Percentiles rank a stretch among this genome's conserved stretches.
These are phyloP conservation scores for Thunnus albacares DNA, from an alignment of 2,797 vertebrate genomes.

Conservation along the genomic window DNA sequence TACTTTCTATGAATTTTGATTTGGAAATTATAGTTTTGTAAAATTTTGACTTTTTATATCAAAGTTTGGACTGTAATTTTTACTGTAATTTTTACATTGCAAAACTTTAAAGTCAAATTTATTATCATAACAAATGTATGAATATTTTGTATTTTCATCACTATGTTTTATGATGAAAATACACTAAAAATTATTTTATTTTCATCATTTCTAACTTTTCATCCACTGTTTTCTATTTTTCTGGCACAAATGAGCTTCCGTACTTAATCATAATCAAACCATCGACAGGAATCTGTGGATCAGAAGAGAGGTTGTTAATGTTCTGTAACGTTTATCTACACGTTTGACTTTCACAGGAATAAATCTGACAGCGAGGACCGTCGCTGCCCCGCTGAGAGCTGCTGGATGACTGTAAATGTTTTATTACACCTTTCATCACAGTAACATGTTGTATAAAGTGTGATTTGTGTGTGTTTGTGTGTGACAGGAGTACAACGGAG, in stretches of 20 bases:
- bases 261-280: not conserved
- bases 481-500: constrained; percentile 90
- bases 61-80: too few relatives aligned
- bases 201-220: not conserved
- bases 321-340: not conserved
- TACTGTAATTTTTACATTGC: too few relatives aligned
- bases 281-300: not conserved
- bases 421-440: not conserved
- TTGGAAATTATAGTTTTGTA: too few relatives aligned
- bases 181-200: too few relatives aligned
- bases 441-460: not conserved
- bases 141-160: too few relatives aligned
- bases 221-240: not conserved
- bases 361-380: not conserved
- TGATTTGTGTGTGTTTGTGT: constrained; percentile 52
- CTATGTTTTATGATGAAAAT: too few relatives aligned
- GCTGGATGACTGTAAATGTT: constrained; percentile 1
- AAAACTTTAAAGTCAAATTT: too few relatives aligned
- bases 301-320: not conserved
- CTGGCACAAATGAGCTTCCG: not conserved
- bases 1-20: too few relatives aligned
- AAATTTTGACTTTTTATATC: too few relatives aligned
- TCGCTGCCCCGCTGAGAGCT: not conserved
- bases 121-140: too few relatives aligned
- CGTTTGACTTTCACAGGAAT: constrained; percentile 4